Evolutionary conservation across 2,888 invertebrate species (phyloP), one percentile per base, ranked within the genome.

Genomic region (Zeuzera pyrina): DNA sequence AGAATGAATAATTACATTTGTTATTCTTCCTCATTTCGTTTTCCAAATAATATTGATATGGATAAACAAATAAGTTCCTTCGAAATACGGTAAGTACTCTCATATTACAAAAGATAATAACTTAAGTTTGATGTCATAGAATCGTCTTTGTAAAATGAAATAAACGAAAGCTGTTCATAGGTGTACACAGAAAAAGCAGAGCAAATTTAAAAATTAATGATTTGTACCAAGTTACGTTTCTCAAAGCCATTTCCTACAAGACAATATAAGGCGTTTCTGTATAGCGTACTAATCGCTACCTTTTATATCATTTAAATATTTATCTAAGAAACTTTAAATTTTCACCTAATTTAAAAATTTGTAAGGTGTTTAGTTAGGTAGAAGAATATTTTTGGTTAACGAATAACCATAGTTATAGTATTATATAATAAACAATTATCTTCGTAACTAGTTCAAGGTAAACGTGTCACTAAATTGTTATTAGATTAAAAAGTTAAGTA

Each of bases 371-470:
- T 74, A 79, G 76, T 73, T n/a, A n/a, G n/a, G 67, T 81, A 79
- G 81, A 81, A 81, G 81, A 81, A 81, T 79, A 81, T 57, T 69
- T n/a, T 73, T 69, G 66, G 53, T 66, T 70, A 73, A 74, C 66
- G 72, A 69, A 71, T 74, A 67, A 57, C 59, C 69, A 66, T 60
- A 59, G 45, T 55, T 50, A 44, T 51, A 54, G 57, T 57, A 54
- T 57, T 60, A 11, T 53, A 63, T 60, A 64, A 61, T 60, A 64
- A 62, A 63, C 41, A 43, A 57, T 57, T 69, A 71, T 66, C 61
- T 63, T 42, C 51, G 54, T 51, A 52, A 60, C 51, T 57, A 62
- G 49, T 39, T 57, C 48, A 63, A 68, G 62, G 57, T 65, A 64
- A 68, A 67, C 63, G 58, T 70, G 42, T 45, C 54, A 55, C 64